Conservation (phyloP, 2,888 invertebrate genomes). For the Mesoligia furuncula region DNA sequence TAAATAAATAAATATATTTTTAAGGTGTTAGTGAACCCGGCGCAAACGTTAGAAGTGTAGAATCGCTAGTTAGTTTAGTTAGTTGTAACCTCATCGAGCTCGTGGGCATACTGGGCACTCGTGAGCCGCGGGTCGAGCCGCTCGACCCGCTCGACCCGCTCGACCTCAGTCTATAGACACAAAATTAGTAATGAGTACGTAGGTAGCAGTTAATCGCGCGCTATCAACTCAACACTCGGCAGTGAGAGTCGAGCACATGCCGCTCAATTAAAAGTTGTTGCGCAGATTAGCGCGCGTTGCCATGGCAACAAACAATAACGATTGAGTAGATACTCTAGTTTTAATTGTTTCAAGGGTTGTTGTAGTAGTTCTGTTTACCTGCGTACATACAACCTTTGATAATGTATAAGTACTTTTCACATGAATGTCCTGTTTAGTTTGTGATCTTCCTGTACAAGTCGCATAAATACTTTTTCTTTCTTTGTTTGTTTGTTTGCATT, state of each 20-base stretch:
- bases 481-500: too few species aligned
- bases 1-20: background rate
- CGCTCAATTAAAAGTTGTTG: too few species aligned
- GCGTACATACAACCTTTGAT: background rate
- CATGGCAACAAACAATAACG: background rate
- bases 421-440: background rate
- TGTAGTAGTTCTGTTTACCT: background rate
- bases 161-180: background rate
- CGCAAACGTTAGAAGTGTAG: background rate
- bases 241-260: too few species aligned
- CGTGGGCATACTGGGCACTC: too few species aligned
- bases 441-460: too few species aligned
- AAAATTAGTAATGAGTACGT: slow-evolving; percentile 3
- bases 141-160: background rate
- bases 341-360: too few species aligned
- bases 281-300: background rate
- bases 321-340: background rate
- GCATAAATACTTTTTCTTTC: too few species aligned
- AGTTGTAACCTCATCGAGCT: background rate
- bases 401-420: background rate
- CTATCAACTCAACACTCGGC: too few species aligned
- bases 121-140: too few species aligned
- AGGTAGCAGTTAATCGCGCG: too few species aligned
- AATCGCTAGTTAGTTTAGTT: background rate
- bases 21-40: too few species aligned